Evolutionary conservation across 1,140 invertebrate species (phyloP).

Genomic region (Anadara kagoshimensis): DNA sequence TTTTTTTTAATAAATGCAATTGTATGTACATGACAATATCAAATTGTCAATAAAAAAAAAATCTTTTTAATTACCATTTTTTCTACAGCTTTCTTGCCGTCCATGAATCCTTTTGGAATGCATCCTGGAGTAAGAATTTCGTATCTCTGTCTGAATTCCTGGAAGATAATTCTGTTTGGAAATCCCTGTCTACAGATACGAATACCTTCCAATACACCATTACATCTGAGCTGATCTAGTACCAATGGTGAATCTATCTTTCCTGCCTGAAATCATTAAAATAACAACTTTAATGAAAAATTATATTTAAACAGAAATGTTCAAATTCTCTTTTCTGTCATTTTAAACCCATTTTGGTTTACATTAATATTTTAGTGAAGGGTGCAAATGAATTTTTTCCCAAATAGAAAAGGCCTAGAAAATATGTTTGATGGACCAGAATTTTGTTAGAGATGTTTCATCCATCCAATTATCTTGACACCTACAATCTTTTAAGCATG

Average conservation of each 20-base stretch:
- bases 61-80: conserved; percentile 83
- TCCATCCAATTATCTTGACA: no score
- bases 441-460: no score
- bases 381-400: no score
- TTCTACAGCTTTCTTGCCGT: conserved; percentile 99
- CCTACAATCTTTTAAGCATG: no score
- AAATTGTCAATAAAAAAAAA: neutral
- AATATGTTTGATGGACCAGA: no score
- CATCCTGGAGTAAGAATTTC: conserved; percentile 98
- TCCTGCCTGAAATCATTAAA: conserved; percentile 81
- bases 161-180: conserved; percentile 88
- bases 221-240: conserved; percentile 96
- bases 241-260: conserved; percentile 98
- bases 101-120: conserved; percentile 99
- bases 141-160: conserved; percentile 86
- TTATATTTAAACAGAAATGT: no score
- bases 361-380: no score
- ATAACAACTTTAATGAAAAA: neutral
- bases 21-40: neutral
- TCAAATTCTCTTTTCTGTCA: no score
- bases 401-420: no score
- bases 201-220: conserved; percentile 99
- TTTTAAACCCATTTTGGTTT: no score
- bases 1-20: no score
- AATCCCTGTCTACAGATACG: conserved; percentile 99